Evolutionary conservation across 2,113 vertebrate genomes (phyloP).

Genomic region (Perca flavescens): DNA sequence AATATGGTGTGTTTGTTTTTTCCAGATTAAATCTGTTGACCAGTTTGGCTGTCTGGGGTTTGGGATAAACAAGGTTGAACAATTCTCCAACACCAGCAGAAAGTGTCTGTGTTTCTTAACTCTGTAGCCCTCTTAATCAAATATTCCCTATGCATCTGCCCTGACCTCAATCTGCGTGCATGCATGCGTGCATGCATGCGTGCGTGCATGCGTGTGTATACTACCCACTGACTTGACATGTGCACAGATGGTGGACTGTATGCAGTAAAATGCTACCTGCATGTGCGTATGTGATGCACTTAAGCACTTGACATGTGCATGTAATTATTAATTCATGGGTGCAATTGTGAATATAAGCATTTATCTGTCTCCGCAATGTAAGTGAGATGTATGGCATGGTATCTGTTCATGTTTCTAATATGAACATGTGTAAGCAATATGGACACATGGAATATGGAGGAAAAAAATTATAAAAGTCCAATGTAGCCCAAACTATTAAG

Average conservation of each 20-base stretch:
- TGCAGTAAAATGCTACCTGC: constrained; percentile 9
- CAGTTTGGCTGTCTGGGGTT: constrained; percentile 27
- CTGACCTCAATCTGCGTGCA: constrained; percentile 37
- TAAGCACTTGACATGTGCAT: constrained; percentile 34
- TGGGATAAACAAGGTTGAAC: constrained; percentile 43
- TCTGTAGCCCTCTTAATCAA: constrained; percentile 45
- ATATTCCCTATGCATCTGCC: constrained; percentile 51
- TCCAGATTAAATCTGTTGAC: constrained; percentile 39
- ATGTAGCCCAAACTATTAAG: not conserved
- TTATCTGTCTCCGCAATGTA: constrained; percentile 11
- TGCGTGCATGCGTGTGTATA: constrained; percentile 30
- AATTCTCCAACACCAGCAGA: constrained; percentile 10
- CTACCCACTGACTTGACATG: constrained; percentile 21
- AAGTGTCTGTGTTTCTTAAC: constrained; percentile 54
- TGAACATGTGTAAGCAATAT: not conserved
- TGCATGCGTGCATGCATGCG: not conserved
- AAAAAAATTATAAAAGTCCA: not conserved
- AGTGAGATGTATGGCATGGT: not conserved
- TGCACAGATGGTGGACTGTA: constrained; percentile 16
- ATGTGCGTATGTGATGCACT: constrained; percentile 43
- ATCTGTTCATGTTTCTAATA: not conserved
- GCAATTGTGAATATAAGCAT: constrained; percentile 37
- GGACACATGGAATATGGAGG: too few species aligned
- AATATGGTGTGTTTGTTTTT: not conserved
- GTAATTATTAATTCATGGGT: constrained; percentile 50